Base-by-base conservation (phyloP, 1,140 invertebrate species). In the Uloborus diversus region DNA sequence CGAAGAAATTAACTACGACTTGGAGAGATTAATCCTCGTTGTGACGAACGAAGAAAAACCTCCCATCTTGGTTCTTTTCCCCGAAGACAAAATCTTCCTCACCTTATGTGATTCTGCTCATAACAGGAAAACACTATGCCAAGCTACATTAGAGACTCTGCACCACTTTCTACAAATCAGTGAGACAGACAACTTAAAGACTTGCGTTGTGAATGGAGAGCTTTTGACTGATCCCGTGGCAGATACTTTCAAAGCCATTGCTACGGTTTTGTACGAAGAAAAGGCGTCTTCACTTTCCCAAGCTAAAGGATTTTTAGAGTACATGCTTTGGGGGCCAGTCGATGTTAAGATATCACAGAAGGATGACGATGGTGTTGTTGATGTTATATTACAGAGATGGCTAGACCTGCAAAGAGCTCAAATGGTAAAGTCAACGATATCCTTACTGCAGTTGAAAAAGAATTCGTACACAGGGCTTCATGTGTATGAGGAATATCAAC, bases 281-380 rank as follows among this genome's bases (percentile, higher is more conserved):
- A 84, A 82, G 53, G 82, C 84, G 14, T 84, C 82, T 13, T 85
- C 84, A 0, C 79, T 86, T 17, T 81, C 84, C 14, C 56, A 89
- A 85, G 89, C 88, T 0, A 94, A 94, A 86, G 91, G 92, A 0
- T 89, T 95, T 0, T 85, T 95, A 30, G 94, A 95, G 84, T 94
- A 93, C 83, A 92, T 92, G 79, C 86, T 96, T 2, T 96, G 94
- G 93, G 94, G 94, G 3, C 94, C 94, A 0, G 76, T 79, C 1
- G 65, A 79, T n/a, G 51, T 78, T 5, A 66, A 59, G 32, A 25
- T 32, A 0, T 9, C 57, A 1, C 35, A 71, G 9, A 27, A 20
- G 4, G 9, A 47, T 7, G 17, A 47, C 1, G 62, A 78, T 25
- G 35, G 47, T 28, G 68, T 33, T 2, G 17, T 30, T 14, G 76